phyloP scores from a whole-genome alignment of 2,797 vertebrate genomes.

The Serranus cabrilla region DNA sequence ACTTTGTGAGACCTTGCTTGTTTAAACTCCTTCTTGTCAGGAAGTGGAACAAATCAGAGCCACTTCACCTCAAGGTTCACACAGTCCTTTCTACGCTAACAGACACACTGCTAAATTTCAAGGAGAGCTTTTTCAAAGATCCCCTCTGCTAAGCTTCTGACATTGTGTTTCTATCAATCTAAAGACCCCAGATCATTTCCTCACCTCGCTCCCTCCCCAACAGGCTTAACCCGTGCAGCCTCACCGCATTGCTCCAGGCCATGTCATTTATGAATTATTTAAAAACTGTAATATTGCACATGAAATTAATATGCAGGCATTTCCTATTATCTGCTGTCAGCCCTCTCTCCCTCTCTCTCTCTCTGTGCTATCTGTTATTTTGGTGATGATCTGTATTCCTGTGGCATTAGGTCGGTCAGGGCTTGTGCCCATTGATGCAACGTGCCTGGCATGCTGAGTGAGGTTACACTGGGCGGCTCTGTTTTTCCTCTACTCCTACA shows the following conservation, averaged over 20 bases:
- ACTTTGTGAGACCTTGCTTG: not conserved
- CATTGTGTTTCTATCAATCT: conserved; percentile 34
- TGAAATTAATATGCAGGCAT: conserved; percentile 78
- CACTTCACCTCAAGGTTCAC: not conserved
- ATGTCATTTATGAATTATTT: conserved; percentile 83
- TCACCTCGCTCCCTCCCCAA: conserved; percentile 26
- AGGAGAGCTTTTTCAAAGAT: conserved; percentile 19
- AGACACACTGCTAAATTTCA: conserved; percentile 14
- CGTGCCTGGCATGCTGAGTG: conserved; percentile 74
- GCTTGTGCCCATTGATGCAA: conserved; percentile 66
- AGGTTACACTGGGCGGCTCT: conserved; percentile 67
- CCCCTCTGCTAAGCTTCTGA: conserved; percentile 37
- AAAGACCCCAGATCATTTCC: conserved; percentile 35
- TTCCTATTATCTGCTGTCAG: conserved; percentile 66
- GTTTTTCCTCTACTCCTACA: conserved; percentile 50
- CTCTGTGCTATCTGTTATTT: conserved; percentile 60
- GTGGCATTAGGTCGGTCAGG: conserved; percentile 70
- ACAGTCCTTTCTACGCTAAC: not conserved
- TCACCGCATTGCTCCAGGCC: conserved; percentile 67
- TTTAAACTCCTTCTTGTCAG: not conserved
- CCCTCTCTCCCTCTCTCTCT: conserved; percentile 27
- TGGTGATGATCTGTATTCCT: conserved; percentile 81
- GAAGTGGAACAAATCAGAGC: not conserved
- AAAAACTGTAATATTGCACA: conserved; percentile 65
- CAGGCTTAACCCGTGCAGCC: conserved; percentile 48